Conservation (phyloP, 2,797 vertebrate species). For the Allobates femoralis region DNA sequence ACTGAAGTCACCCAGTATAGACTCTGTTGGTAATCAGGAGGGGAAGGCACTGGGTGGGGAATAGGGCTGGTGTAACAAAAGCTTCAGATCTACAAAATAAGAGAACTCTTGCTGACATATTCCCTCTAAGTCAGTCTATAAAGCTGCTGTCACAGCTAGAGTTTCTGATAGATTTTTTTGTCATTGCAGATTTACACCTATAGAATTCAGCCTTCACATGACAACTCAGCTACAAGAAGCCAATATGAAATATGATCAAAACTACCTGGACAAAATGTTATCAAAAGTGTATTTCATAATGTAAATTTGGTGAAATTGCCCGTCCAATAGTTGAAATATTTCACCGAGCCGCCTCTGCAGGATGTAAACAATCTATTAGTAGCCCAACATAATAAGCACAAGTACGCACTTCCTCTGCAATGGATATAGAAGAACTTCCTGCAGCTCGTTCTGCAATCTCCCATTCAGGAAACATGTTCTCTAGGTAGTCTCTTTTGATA, state of each 20-base stretch:
- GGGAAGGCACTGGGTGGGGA: too few relatives aligned
- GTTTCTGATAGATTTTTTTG: neutral
- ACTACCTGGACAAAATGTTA: neutral
- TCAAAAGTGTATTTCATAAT: neutral
- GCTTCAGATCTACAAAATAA: too few relatives aligned
- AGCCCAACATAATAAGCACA: conserved; percentile 52
- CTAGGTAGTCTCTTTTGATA: conserved; percentile 40
- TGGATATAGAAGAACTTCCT: conserved; percentile 59
- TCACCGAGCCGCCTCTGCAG: conserved; percentile 37
- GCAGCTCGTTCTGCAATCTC: conserved; percentile 32
- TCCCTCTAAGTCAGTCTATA: conserved; percentile 12
- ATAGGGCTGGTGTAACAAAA: too few relatives aligned
- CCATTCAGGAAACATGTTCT: conserved; percentile 40
- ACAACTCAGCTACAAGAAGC: neutral
- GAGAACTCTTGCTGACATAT: too few relatives aligned
- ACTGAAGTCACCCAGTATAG: too few relatives aligned
- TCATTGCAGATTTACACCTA: neutral
- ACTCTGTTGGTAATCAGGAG: too few relatives aligned
- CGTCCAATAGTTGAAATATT: conserved; percentile 22
- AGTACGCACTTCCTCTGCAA: conserved; percentile 55
- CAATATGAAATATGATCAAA: neutral
- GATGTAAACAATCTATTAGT: conserved; percentile 63
- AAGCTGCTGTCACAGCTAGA: neutral
- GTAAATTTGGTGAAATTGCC: neutral
- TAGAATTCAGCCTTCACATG: neutral